phyloP scores from a whole-genome alignment of 2,797 vertebrate genomes.

The Antennarius maculatus region DNA sequence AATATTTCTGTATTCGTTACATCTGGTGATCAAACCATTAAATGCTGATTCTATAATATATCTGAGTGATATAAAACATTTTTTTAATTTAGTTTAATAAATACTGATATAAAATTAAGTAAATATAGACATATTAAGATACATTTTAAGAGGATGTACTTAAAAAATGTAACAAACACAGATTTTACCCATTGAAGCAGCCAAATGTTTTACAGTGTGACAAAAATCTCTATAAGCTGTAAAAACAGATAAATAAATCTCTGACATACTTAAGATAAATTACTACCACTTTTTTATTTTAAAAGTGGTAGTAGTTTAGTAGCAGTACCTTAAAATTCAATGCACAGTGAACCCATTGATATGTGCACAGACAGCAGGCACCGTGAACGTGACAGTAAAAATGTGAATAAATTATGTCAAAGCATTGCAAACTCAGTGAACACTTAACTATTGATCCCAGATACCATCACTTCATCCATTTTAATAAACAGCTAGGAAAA shows the following conservation, averaged over 20 bases:
- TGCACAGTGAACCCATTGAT: neutral
- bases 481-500: conserved; percentile 3
- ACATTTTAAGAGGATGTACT: neutral
- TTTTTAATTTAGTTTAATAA: too few species aligned
- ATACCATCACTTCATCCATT: neutral
- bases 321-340: neutral
- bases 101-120: neutral
- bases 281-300: neutral
- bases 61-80: too few species aligned
- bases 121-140: neutral
- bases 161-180: neutral
- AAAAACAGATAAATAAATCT: neutral
- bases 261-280: neutral
- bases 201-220: neutral
- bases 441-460: neutral
- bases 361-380: neutral
- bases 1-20: too few species aligned
- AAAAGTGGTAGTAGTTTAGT: neutral
- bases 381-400: conserved; percentile 7
- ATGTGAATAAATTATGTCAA: conserved; percentile 10
- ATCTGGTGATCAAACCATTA: too few species aligned
- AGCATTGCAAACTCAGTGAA: neutral
- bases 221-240: neutral
- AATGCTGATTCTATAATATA: too few species aligned
- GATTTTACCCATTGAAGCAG: neutral